A percentile compares a stretch with the other conserved stretches of the same genome.
These are phyloP conservation scores for Tenthredo notha DNA, from an alignment of 2,888 invertebrate species.

Conservation along the genomic window DNA sequence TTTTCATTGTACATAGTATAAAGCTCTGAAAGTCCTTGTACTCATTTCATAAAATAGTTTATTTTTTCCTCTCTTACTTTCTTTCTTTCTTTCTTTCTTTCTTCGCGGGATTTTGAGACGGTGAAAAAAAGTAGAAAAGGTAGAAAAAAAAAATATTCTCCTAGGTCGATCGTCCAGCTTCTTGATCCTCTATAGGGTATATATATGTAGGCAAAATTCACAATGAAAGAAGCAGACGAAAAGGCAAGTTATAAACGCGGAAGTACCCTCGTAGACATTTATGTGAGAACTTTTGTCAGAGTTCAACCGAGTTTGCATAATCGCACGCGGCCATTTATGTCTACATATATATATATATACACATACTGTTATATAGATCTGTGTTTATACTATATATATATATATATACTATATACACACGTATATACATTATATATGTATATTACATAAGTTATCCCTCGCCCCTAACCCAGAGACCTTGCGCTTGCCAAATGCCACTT, in stretches of 20 bases:
- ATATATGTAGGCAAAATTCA: no score
- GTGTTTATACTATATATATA: not conserved
- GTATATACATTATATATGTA: not conserved
- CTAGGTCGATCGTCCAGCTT: not conserved
- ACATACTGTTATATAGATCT: not conserved
- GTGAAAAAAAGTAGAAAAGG: not conserved
- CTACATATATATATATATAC: not conserved
- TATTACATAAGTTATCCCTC: slow-evolving; percentile 38
- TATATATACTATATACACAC: no score
- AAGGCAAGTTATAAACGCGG: slow-evolving; percentile 48
- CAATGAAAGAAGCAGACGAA: slow-evolving; percentile 4
- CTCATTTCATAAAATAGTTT: not conserved
- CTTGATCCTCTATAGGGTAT: not conserved
- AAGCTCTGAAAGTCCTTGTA: not conserved
- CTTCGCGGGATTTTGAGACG: no score
- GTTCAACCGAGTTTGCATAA: slow-evolving; percentile 53
- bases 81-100: not conserved
- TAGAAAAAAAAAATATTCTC: not conserved
- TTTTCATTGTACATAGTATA: not conserved
- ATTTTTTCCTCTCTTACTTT: not conserved
- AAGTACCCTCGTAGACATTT: slow-evolving; percentile 49
- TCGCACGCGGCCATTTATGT: slow-evolving; percentile 35
- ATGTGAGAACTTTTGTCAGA: slow-evolving; percentile 49
- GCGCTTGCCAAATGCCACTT: slow-evolving; percentile 39
- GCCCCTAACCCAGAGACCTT: slow-evolving; percentile 42